Conservation (phyloP, 1,140 invertebrate genomes). For the Grapholita molesta region DNA sequence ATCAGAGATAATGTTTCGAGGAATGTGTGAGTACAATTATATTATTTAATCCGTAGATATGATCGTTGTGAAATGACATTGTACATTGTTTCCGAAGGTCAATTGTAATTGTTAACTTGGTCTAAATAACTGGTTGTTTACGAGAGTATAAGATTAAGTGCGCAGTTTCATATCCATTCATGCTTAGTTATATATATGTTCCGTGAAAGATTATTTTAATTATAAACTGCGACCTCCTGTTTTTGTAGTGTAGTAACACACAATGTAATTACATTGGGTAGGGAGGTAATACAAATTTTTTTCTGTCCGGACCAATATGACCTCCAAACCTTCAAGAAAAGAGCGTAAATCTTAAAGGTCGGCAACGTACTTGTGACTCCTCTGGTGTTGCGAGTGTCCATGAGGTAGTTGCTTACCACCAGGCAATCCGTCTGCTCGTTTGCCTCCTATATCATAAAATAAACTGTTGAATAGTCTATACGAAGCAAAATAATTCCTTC, state of each 20-base stretch:
- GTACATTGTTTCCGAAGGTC: constrained; percentile 8
- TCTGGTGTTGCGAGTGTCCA: too few relatives aligned
- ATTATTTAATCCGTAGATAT: constrained; percentile 15
- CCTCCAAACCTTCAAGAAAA: too few relatives aligned
- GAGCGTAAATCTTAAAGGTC: too few relatives aligned
- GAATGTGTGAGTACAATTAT: constrained; percentile 3
- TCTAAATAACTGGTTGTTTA: not conserved
- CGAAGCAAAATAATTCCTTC: too few relatives aligned
- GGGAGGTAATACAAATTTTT: not conserved
- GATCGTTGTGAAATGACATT: constrained; percentile 14
- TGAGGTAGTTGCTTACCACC: too few relatives aligned
- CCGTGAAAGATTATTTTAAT: not conserved
- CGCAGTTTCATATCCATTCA: not conserved
- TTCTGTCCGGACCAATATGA: too few relatives aligned
- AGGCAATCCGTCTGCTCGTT: too few relatives aligned
- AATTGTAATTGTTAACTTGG: constrained; percentile 3
- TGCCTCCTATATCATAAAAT: too few relatives aligned
- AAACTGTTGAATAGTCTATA: too few relatives aligned
- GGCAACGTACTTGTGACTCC: too few relatives aligned
- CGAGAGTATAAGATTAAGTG: not conserved
- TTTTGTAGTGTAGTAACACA: not conserved
- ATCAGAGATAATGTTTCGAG: constrained; percentile 11
- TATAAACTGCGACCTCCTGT: not conserved
- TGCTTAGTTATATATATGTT: not conserved
- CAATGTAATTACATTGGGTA: too few relatives aligned